Evolutionary conservation across 2,797 vertebrate genomes (phyloP).

Genomic region (Chrysocyon brachyurus): DNA sequence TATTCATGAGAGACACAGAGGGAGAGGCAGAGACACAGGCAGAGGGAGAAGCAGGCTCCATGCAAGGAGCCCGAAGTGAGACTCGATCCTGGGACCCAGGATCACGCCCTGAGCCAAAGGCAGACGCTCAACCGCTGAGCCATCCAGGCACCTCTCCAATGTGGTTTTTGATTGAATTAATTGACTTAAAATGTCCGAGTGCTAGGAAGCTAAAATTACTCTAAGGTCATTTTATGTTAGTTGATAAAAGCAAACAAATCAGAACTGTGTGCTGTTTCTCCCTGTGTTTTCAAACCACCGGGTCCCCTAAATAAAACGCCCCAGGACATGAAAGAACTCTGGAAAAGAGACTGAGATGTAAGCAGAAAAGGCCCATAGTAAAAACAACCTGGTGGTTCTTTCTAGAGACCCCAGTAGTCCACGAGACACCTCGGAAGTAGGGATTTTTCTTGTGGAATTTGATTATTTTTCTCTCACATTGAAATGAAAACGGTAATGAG

Average conservation of each 20-base stretch:
- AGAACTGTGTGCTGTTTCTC: neutral
- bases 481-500: neutral
- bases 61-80: too few relatives aligned
- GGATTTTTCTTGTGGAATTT: neutral
- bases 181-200: slow-evolving; percentile 68
- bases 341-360: neutral
- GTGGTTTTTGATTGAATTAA: slow-evolving; percentile 37
- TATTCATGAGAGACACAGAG: too few relatives aligned
- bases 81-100: too few relatives aligned
- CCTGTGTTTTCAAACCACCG: neutral
- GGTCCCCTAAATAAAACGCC: neutral
- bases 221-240: slow-evolving; percentile 53
- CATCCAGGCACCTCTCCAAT: neutral
- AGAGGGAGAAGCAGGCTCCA: too few relatives aligned
- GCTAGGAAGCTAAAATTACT: slow-evolving; percentile 51
- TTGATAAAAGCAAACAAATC: neutral
- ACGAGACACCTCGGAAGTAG: neutral
- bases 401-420: neutral
- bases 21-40: too few relatives aligned
- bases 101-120: too few relatives aligned
- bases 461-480: neutral
- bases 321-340: neutral
- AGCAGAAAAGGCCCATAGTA: neutral
- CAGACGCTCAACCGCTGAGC: too few relatives aligned
- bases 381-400: neutral